Evolutionary conservation across 2,797 vertebrate genomes (phyloP), one percentile per base, ranked within the genome.

Genomic region (Myoxocephalus aenaeus): DNA sequence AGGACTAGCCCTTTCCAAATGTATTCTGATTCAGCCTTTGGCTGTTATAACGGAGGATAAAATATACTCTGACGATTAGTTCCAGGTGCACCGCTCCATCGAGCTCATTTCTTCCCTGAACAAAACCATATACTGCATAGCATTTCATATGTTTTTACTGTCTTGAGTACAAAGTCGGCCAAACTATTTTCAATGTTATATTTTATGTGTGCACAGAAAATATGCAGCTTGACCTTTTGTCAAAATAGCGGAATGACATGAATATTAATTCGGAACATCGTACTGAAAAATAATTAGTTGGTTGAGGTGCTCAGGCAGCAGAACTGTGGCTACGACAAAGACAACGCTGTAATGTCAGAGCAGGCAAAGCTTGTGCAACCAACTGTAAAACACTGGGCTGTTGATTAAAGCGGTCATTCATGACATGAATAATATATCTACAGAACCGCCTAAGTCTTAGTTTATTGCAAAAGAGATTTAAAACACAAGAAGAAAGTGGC

Each of bases 361-460:
- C 57, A 48, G 54, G 29, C 25, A 36, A 73, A 73, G 82, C 58
- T 34, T 25, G 50, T 65, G 65, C 25, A 73, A 38, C 67, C 34
- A 40, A 86, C 53, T 74, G 70, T 80, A 77, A 84, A 80, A 75
- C 73, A 79, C 27, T 3, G 27, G 65, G 69, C 51, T 54, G 75
- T 62, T 51, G 53, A 89, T 82, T 81, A 85, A 85, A 86, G 78
- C 72, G 22, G 59, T 61, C 59, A 76, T 70, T 83, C 79, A 73
- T 12, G 79, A 63, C 46, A 46, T 56, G 46, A 82, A 77, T 74
- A 74, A 81, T 63, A 36, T 42, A 75, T 77, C 56, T 85, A 69
- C 80, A 86, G 77, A 18, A 25, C 76, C 25, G 44, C 65, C 79
- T 68, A 72, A 70, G 62, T 75, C 66, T 65, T 25, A 27, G 44